Evolutionary conservation across 2,113 vertebrate genomes (phyloP), one percentile per base, ranked within the genome.

Genomic region (Festucalex cinctus): DNA sequence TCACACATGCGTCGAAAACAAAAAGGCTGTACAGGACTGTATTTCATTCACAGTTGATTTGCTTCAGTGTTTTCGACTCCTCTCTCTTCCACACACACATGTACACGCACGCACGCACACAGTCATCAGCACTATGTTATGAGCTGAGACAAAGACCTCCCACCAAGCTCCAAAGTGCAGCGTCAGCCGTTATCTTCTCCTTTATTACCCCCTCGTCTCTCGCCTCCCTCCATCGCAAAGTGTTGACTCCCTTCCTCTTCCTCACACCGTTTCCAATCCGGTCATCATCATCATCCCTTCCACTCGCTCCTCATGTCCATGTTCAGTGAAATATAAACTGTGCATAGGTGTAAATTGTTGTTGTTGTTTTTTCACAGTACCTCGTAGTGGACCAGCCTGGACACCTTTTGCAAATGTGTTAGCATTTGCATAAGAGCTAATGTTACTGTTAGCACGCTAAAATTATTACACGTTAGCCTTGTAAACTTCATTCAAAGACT

Each of bases 91-190:
- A 9, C 43, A 62, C 63, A 63, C 35, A 54, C 53, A 66, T 32
- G 62, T 14, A 56, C 62, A 59, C 36, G 49, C 22, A 44, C 26
- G 67, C 51, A 67, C 53, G 66, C 26, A 69, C 70, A 57, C 57
- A 54, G 6, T 20, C 54, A 65, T 66, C 58, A 43, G 32, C 10
- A 28, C 16, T 44, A 37, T 46, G 51, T 72, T 76, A 56, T 62
- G 26, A 64, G 80, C 77, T 59, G 66, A 86, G 81, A 82, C 66
- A 73, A 73, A 81, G 71, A 79, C 81, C 76, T 78, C 82, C 85
- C 66, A 57, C 71, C 69, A 76, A 78, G 74, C 36, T 1, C 9
- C 13, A 76, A 77, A 77, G 65, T 68, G 83, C 81, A 68, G 68
- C 16, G 74, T 86, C 80, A 83, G 82, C 81, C 62, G 77, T 75